A percentile compares a stretch with the other conserved stretches of the same genome.
These are phyloP conservation scores for Apaloderma vittatum DNA, from an alignment of 2,113 vertebrate genomes.

Conservation along the genomic window DNA sequence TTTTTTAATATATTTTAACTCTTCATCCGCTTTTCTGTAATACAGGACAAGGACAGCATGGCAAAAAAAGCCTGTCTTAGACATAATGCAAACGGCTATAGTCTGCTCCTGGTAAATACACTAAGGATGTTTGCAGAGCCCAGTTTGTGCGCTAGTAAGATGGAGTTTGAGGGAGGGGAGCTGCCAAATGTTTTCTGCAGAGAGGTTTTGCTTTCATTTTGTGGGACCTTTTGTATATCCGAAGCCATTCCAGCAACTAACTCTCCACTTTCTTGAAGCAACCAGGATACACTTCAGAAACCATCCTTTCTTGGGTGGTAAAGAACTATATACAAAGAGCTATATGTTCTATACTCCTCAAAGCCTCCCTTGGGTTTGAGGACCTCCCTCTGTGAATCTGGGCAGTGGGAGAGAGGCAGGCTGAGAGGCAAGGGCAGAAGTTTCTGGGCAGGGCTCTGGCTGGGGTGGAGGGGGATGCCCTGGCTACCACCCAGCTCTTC, in stretches of 20 bases:
- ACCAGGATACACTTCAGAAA: neutral
- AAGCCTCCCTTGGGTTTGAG: neutral
- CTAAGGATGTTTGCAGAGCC: neutral
- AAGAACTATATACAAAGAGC: neutral
- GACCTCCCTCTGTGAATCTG: neutral
- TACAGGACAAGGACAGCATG: neutral
- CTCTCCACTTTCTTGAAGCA: accelerated
- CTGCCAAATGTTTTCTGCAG: neutral
- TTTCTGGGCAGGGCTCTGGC: neutral
- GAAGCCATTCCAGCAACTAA: neutral
- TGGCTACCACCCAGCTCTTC: neutral
- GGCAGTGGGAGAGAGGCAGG: neutral
- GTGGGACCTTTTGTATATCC: neutral
- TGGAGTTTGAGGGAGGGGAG: neutral
- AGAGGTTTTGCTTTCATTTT: neutral
- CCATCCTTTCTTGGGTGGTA: neutral
- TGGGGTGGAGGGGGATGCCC: neutral
- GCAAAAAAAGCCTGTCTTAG: neutral
- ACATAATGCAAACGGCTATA: neutral
- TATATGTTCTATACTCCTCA: neutral
- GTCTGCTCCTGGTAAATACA: neutral
- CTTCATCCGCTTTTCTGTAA: neutral
- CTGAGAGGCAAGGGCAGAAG: neutral
- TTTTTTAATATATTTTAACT: neutral
- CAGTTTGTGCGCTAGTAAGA: neutral